Conservation (phyloP, 2,113 vertebrate species). For the Podilymbus podiceps region DNA sequence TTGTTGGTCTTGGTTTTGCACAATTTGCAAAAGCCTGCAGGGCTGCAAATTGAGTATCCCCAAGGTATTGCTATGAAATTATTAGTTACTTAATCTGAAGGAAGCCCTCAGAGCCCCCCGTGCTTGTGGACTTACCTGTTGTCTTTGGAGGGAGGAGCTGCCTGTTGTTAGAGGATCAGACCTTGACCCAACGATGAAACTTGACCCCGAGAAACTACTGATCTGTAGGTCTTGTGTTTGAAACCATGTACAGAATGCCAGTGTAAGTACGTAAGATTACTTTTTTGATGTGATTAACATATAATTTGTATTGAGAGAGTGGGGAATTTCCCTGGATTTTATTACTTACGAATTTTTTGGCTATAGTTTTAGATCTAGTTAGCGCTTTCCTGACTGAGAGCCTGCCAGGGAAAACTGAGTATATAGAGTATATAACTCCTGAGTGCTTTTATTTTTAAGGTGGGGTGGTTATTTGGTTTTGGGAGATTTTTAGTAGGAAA, state of each 20-base stretch:
- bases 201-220: rapidly evolving
- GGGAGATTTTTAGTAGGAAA: background rate
- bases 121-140: rapidly evolving
- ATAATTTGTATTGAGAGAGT: background rate
- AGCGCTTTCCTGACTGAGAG: background rate
- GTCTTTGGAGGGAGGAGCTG: background rate
- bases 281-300: background rate
- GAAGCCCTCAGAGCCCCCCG: background rate
- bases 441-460: background rate
- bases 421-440: background rate
- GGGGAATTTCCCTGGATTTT: conserved; percentile 35
- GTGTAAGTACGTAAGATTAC: background rate
- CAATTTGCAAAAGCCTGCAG: background rate
- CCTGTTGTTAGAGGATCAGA: background rate
- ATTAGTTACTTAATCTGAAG: background rate
- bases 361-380: background rate
- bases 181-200: background rate
- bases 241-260: background rate
- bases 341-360: background rate
- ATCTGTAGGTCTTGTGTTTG: background rate
- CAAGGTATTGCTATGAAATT: background rate
- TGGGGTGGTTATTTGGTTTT: background rate
- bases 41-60: background rate
- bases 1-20: background rate
- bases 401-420: conserved; percentile 26